Evolutionary conservation across 1,140 invertebrate species (phyloP).

Genomic region (Drosophila quadrilineata): DNA sequence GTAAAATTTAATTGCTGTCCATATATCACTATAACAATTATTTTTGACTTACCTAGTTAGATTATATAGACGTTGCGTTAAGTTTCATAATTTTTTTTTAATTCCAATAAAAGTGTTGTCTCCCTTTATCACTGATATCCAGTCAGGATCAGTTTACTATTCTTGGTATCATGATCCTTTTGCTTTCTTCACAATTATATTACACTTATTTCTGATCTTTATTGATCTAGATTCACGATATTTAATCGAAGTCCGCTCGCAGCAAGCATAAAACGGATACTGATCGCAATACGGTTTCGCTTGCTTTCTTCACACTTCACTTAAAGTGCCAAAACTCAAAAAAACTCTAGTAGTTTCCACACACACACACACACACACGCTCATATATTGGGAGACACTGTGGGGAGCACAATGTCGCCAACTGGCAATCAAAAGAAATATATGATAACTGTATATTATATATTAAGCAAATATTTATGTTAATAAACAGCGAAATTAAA

Average conservation of each 20-base stretch:
- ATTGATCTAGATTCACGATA: conserved; percentile 2
- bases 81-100: too few species aligned
- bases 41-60: too few species aligned
- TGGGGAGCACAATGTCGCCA: conserved; percentile 40
- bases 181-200: neutral
- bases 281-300: conserved; percentile 37
- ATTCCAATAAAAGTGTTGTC: too few species aligned
- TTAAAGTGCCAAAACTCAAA: conserved; percentile 54
- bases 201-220: neutral
- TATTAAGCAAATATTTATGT: conserved; percentile 69
- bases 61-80: too few species aligned
- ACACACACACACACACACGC: conserved; percentile 33
- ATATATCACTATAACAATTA: too few species aligned
- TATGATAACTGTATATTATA: conserved; percentile 48
- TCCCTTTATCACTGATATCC: conserved; percentile 38
- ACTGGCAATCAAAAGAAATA: conserved; percentile 47
- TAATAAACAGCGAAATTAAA: conserved; percentile 63
- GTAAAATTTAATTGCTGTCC: too few species aligned
- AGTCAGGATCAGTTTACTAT: conserved; percentile 43
- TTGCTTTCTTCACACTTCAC: conserved; percentile 67
- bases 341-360: conserved; percentile 67
- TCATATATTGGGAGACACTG: too few species aligned
- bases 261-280: conserved; percentile 67
- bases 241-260: conserved; percentile 36
- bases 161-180: conserved; percentile 59